phyloP scores from a whole-genome alignment of 1,140 invertebrate species.

The Drosophila novamexicana region DNA sequence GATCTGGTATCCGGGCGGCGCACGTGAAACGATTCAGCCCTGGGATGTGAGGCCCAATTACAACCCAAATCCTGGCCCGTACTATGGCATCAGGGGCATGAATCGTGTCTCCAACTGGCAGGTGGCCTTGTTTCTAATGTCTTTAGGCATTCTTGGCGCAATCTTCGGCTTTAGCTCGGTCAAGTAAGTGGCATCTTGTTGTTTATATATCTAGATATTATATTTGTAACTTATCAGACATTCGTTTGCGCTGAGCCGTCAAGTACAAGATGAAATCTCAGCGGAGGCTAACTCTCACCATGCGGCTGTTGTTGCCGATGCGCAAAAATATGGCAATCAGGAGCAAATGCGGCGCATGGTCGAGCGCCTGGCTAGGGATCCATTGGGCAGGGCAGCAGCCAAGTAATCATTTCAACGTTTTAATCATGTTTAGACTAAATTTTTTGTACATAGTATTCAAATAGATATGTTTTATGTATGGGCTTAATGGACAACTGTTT shows the following conservation, averaged over 20 bases:
- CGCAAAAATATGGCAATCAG: slow-evolving; percentile 85
- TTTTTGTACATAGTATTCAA: slow-evolving; percentile 10
- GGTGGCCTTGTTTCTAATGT: slow-evolving; percentile 85
- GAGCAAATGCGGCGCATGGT: slow-evolving; percentile 83
- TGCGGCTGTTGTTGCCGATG: slow-evolving; percentile 84
- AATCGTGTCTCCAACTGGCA: slow-evolving; percentile 86
- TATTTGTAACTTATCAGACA: slow-evolving; percentile 72
- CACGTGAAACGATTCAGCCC: slow-evolving; percentile 34
- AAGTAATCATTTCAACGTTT: slow-evolving; percentile 27
- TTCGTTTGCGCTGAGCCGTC: slow-evolving; percentile 84
- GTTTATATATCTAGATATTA: neutral
- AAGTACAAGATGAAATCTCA: slow-evolving; percentile 84
- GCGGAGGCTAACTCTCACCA: slow-evolving; percentile 84
- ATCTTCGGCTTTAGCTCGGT: slow-evolving; percentile 86
- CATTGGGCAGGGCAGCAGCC: slow-evolving; percentile 37
- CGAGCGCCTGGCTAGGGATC: slow-evolving; percentile 59
- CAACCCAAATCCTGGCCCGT: slow-evolving; percentile 80
- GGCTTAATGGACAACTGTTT: too few relatives aligned
- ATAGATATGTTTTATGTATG: too few relatives aligned
- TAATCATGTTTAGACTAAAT: neutral
- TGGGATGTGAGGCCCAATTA: slow-evolving; percentile 79
- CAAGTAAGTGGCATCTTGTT: slow-evolving; percentile 82
- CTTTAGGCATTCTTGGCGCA: slow-evolving; percentile 85
- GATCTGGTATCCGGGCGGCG: slow-evolving; percentile 41
- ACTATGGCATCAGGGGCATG: slow-evolving; percentile 87